Evolutionary conservation across 2,113 vertebrate genomes (phyloP).

Genomic region (Pan paniscus): DNA sequence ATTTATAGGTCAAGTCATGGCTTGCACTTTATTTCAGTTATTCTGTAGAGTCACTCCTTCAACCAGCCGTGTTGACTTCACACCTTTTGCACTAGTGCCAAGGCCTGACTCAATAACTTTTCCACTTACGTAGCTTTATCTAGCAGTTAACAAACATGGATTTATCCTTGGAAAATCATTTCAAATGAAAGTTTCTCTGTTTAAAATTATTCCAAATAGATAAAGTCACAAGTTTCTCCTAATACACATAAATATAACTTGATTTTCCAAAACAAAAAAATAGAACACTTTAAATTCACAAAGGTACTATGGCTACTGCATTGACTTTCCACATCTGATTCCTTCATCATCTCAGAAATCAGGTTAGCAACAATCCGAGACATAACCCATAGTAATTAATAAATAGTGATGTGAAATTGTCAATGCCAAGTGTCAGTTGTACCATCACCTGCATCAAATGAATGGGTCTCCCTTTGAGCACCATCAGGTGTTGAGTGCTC

Average conservation of each 20-base stretch:
- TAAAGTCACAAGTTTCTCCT: neutral
- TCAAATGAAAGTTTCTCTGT: neutral
- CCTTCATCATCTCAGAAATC: neutral
- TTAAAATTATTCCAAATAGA: constrained; percentile 22
- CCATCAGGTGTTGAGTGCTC: neutral
- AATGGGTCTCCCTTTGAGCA: neutral
- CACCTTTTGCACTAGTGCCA: neutral
- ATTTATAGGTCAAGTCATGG: neutral
- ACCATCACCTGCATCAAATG: neutral
- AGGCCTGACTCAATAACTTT: neutral
- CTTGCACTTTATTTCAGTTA: neutral
- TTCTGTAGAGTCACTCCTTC: neutral
- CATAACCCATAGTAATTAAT: neutral
- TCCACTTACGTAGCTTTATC: neutral
- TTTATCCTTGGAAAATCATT: neutral
- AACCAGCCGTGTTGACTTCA: neutral
- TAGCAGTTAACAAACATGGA: neutral
- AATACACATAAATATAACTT: neutral
- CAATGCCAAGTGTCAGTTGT: neutral
- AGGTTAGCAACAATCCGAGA: neutral
- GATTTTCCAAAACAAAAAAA: neutral
- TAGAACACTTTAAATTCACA: neutral
- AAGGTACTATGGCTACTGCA: neutral
- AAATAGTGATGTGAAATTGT: neutral
- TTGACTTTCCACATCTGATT: neutral